phyloP scores from a whole-genome alignment of 1,140 invertebrate genomes.

The Pogonomyrmex californicus region DNA sequence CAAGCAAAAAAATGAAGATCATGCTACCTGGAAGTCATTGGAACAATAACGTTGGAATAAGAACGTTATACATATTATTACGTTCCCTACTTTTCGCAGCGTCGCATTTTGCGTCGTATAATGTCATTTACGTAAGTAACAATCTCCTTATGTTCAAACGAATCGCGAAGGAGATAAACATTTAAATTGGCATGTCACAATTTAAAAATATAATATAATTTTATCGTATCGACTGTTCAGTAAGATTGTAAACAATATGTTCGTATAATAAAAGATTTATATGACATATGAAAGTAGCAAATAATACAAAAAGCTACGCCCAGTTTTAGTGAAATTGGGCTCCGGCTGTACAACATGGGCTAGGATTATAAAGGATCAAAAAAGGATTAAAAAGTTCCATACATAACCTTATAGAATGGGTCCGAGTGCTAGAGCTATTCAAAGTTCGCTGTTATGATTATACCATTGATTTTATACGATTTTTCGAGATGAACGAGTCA shows the following conservation, averaged over 20 bases:
- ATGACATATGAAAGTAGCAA: neutral
- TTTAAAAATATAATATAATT: neutral
- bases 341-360: too few relatives aligned
- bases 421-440: too few relatives aligned
- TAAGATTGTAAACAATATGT: conserved; percentile 5
- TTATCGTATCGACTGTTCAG: neutral
- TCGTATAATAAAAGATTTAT: neutral
- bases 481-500: too few relatives aligned
- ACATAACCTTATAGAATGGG: too few relatives aligned
- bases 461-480: too few relatives aligned
- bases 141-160: conserved; percentile 7
- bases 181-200: neutral
- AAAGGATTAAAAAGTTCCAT: too few relatives aligned
- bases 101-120: conserved; percentile 26
- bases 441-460: too few relatives aligned
- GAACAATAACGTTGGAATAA: conserved; percentile 33
- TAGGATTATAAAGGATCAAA: too few relatives aligned
- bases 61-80: conserved; percentile 35
- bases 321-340: too few relatives aligned
- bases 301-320: too few relatives aligned
- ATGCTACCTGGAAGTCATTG: conserved; percentile 4
- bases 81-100: neutral
- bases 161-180: neutral
- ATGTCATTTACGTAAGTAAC: conserved; percentile 45
- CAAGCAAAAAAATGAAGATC: neutral